A percentile compares a stretch with the other conserved stretches of the same genome.
phyloP scores from a whole-genome alignment of 2,797 vertebrate genomes.

The Acanthurus lineatus region DNA sequence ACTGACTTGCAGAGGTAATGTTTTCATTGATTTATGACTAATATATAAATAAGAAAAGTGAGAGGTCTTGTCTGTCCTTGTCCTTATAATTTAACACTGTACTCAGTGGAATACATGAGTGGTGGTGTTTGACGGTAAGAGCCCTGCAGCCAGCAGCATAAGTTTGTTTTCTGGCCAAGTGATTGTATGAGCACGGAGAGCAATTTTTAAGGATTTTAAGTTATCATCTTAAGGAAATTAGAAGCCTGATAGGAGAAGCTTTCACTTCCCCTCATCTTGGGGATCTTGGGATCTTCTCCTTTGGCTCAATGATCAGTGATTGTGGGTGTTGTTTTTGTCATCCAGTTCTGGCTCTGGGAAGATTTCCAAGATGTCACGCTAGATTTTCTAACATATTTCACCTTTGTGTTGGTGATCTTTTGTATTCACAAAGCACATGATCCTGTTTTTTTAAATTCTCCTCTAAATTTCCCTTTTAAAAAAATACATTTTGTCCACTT shows the following conservation, averaged over 20 bases:
- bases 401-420: not conserved
- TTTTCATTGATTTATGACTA: not conserved
- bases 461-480: not conserved
- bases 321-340: conserved; percentile 42
- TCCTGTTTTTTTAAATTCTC: not conserved
- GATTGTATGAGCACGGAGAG: conserved; percentile 12
- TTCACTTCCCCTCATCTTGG: conserved; percentile 32
- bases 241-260: conserved; percentile 1
- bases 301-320: conserved; percentile 34
- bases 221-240: not conserved
- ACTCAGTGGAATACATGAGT: not conserved
- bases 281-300: conserved; percentile 30
- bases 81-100: too few species aligned
- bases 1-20: not conserved
- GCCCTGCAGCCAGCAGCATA: not conserved
- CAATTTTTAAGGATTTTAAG: conserved; percentile 27
- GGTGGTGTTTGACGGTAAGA: conserved; percentile 6
- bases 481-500: not conserved
- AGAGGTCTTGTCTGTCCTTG: not conserved
- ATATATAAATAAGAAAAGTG: conserved; percentile 10
- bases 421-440: not conserved
- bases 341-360: not conserved
- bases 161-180: conserved; percentile 15
- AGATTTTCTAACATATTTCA: conserved; percentile 16
- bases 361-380: conserved; percentile 11